These are phyloP conservation scores for Acrossocheilus wenchowensis DNA, from an alignment of 2,797 vertebrate species.

Conservation along the genomic window DNA sequence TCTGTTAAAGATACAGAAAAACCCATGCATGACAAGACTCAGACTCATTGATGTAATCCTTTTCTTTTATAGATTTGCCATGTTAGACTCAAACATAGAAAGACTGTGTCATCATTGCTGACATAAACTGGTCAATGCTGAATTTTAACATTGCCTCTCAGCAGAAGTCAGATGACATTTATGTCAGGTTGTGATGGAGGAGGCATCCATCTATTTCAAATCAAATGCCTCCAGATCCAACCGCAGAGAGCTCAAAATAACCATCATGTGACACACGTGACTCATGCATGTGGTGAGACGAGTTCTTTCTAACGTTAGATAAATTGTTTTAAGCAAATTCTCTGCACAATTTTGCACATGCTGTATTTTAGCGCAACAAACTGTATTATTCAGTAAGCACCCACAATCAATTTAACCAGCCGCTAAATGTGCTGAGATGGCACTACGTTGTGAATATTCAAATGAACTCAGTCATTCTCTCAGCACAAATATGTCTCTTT, in stretches of 20 bases:
- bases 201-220: slow-evolving; percentile 25
- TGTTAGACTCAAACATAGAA: neutral
- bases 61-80: neutral
- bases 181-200: slow-evolving; percentile 14
- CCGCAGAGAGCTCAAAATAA: slow-evolving; percentile 12
- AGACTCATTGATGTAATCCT: neutral
- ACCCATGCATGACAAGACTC: neutral
- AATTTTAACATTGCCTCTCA: neutral
- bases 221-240: neutral
- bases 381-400: neutral
- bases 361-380: neutral
- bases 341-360: neutral
- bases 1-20: neutral
- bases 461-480: neutral
- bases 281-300: neutral
- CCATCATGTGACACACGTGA: slow-evolving; percentile 4
- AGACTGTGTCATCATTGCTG: neutral
- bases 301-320: neutral
- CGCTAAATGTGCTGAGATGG: neutral
- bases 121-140: neutral
- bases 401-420: slow-evolving; percentile 8
- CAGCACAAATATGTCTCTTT: neutral
- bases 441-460: neutral
- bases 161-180: slow-evolving; percentile 3
- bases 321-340: neutral